Evolutionary conservation across 2,797 vertebrate species (phyloP).

Genomic region (Crocodylus rhombifer): DNA sequence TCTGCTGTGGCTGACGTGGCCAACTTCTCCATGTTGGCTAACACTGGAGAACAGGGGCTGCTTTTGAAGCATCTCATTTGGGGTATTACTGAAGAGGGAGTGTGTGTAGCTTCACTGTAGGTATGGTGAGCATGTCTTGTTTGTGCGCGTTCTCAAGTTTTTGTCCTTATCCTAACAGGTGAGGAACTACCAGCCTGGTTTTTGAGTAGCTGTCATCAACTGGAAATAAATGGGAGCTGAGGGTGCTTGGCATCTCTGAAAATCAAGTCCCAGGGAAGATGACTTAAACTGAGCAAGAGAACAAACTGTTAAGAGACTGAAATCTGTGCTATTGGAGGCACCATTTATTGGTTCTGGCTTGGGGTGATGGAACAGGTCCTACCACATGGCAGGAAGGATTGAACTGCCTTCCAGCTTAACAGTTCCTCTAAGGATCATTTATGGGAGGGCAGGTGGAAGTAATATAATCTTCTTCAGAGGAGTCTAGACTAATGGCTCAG

Average conservation of each 20-base stretch:
- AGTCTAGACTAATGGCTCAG: neutral
- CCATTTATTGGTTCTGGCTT: neutral
- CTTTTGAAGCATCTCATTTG: neutral
- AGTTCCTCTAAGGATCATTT: neutral
- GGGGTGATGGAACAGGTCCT: neutral
- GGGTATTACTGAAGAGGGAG: neutral
- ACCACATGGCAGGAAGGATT: neutral
- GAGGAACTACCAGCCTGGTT: neutral
- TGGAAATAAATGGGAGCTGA: neutral
- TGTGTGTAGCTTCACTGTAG: neutral
- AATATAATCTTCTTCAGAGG: neutral
- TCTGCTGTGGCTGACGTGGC: neutral
- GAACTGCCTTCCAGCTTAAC: neutral
- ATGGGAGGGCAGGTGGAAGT: neutral
- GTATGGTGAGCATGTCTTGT: neutral
- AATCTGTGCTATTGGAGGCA: neutral
- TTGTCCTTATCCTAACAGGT: neutral
- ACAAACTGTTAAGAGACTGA: neutral
- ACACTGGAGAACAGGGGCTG: neutral
- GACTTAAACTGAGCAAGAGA: neutral
- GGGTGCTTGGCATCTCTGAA: neutral
- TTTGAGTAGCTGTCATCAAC: neutral
- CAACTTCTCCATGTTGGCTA: neutral
- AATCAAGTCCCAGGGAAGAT: neutral
- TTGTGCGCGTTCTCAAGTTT: neutral